Base-by-base conservation (phyloP, 2,888 invertebrate genomes). In the Meta bourneti region DNA sequence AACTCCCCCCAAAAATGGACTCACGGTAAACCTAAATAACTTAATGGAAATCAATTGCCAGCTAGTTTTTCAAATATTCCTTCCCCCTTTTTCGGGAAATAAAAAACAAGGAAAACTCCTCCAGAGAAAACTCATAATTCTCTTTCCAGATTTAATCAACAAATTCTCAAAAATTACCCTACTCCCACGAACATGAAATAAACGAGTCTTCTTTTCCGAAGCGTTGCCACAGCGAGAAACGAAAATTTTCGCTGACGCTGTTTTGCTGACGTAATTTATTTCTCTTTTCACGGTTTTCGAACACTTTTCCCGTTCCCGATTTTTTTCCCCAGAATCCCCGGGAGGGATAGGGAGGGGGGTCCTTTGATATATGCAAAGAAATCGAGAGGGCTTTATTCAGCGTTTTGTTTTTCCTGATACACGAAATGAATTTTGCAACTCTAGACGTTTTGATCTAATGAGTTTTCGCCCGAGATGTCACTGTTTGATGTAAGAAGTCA, bases 261-360 rank as follows among this genome's bases (percentile, higher is more conserved):
- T 82, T 89, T 89, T 83, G 82, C 82, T 77, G 89, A 89, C 89
- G 89, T 74, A 83, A 89, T 89, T 89, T 89, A 89, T 89, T 89
- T 83, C 70, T 78, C 82, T 82, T 81, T 82, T 88, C 79, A 88
- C 88, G 88, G 80, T 88, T 88, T 80, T 80, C 88, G 88, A 78
- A 78, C 78, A 77, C 78, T 70, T 78, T 70, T 70, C 70, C 77
- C 51, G 48, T 13, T 16, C 19, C 34, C 48, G 61, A 72, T 19
- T 72, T 51, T 82, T n/a, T 48, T 75, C 11, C 51, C 70, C 52
- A 19, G 0, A 51, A 75, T 75, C 49, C 8, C 11, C 6, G 69
- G 72, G 61, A 11, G 48, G 51, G 49, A 77, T 2, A 4, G 34
- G 34, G 4, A 34, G 34, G 34, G 34, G 34, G 34, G 16, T 48